Evolutionary conservation across 2,797 vertebrate species (phyloP), one percentile per base, ranked within the genome.

Genomic region (Bryconaethiops microstoma): DNA sequence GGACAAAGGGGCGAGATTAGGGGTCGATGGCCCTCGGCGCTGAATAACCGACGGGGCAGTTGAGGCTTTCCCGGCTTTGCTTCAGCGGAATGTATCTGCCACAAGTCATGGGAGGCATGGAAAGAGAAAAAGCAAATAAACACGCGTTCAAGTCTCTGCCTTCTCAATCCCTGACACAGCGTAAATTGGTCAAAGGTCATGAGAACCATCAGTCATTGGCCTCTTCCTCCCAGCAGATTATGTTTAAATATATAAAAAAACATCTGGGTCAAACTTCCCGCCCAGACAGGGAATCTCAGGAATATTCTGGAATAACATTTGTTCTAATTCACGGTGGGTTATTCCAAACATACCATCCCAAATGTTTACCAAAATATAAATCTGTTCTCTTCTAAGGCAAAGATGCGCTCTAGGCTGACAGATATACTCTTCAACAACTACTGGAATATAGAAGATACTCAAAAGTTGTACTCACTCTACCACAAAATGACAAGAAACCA

Each of bases 171-270:
- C 77, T 76, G 79, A 86, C 62, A 72, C 77, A 82, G 72, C 65
- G 9, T 71, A 79, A 74, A 69, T 70, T 82, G 80, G 80, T 82
- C 77, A 87, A 83, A 92, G 92, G 91, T 92, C 92, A 92, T 94
- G 94, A 91, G 93, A 94, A 94, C 87, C 80, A 87, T 54, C 35
- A 79, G 55, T 79, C 17, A 17, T 60, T 52, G 74, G 50, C 67
- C 54, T 63, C 63, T 81, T 78, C 77, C 67, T 83, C 50, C 54
- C 57, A 80, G 60, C 64, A 39, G 23, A 69, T 64, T 76, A 74
- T 70, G 17, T 52, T 74, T 29, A 68, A 50, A 72, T 55, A 62
- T 76, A 78, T 78, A 42, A 67, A 67, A 17, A 40, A 65, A 74
- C 59, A 78, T 78, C 83, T 77, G 80, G 64, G 71, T 75, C n/a